Conservation (phyloP, 2,888 invertebrate species). For the Yponomeuta plumbellus region DNA sequence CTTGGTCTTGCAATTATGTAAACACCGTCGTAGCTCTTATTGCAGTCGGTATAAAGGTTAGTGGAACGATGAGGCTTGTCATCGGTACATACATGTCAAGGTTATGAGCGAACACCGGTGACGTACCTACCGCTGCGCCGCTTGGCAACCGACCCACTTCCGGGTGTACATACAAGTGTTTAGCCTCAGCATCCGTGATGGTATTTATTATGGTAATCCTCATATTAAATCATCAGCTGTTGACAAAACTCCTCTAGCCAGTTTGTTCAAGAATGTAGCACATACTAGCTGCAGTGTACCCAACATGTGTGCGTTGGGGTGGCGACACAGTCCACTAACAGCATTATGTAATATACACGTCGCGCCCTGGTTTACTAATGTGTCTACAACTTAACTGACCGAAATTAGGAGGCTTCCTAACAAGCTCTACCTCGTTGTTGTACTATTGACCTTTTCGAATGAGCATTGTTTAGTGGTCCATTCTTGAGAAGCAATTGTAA, state of each 20-base stretch:
- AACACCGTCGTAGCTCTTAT: constrained; percentile 30
- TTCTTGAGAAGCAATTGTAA: constrained; percentile 5
- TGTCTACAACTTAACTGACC: constrained; percentile 30
- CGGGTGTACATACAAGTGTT: constrained; percentile 40
- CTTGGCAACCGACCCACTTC: constrained; percentile 41
- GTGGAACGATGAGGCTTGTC: constrained; percentile 37
- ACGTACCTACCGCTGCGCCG: constrained; percentile 28
- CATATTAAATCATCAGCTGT: background rate
- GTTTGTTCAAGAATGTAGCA: constrained; percentile 3
- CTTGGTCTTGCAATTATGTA: constrained; percentile 40
- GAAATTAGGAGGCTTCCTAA: constrained; percentile 12
- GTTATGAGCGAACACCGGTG: constrained; percentile 32
- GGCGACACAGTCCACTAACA: constrained; percentile 23
- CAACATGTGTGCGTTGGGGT: constrained; percentile 6
- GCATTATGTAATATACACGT: constrained; percentile 41
- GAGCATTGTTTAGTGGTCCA: background rate
- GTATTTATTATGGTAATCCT: background rate
- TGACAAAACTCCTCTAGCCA: background rate
- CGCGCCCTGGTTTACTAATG: constrained; percentile 41
- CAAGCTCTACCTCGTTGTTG: background rate
- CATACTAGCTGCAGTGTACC: constrained; percentile 18
- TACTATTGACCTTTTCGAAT: background rate
- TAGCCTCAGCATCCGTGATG: constrained; percentile 20
- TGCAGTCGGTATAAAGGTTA: background rate
- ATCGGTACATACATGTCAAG: constrained; percentile 54